These are phyloP conservation scores for Canis aureus DNA, from an alignment of 2,113 vertebrate species.

Conservation along the genomic window DNA sequence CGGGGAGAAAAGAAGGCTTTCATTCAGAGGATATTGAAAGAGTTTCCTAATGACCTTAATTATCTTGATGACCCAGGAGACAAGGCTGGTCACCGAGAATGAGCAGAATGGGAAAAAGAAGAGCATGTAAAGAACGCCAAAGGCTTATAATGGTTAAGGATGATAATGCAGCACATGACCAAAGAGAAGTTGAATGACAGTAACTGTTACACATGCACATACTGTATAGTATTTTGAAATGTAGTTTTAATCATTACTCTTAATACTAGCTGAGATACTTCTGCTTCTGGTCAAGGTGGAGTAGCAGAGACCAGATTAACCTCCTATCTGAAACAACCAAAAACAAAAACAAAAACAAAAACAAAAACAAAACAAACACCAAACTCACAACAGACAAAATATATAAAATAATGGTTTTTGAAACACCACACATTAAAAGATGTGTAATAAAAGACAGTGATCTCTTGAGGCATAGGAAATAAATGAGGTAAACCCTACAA, in stretches of 20 bases:
- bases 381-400: not conserved
- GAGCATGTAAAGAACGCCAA: not conserved
- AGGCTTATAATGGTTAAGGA: not conserved
- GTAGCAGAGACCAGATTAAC: slow-evolving; percentile 1
- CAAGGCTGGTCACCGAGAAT: not conserved
- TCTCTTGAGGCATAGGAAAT: not conserved
- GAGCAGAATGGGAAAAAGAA: not conserved
- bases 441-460: not conserved
- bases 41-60: not conserved
- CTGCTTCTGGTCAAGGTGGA: not conserved
- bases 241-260: not conserved
- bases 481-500: not conserved
- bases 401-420: not conserved
- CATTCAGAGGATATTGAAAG: not conserved
- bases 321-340: not conserved
- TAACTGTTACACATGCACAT: not conserved
- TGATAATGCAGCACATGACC: not conserved
- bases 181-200: not conserved
- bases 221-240: not conserved
- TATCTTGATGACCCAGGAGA: not conserved
- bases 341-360: not conserved
- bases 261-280: slow-evolving; percentile 6
- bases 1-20: not conserved
- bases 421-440: not conserved
- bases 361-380: too few relatives aligned